phyloP scores from a whole-genome alignment of 2,797 vertebrate genomes.

The Phyllotis vaccarum region DNA sequence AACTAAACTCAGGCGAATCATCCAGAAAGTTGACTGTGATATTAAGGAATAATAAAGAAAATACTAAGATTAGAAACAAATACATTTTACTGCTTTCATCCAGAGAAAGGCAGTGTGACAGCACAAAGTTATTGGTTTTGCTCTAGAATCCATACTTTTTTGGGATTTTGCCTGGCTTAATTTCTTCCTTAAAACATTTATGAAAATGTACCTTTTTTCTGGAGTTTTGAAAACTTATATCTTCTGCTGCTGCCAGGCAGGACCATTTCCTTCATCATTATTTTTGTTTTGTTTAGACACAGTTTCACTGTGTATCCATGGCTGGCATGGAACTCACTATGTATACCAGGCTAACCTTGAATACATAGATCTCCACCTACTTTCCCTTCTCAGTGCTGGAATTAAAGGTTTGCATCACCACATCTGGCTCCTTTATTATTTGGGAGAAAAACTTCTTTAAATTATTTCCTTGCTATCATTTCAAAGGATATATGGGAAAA shows the following conservation, averaged over 20 bases:
- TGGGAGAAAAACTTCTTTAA: neutral
- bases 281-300: neutral
- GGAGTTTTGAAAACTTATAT: slow-evolving; percentile 17
- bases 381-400: neutral
- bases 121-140: neutral
- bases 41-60: slow-evolving; percentile 23
- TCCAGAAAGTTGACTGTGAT: neutral
- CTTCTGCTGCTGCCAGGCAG: neutral
- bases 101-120: neutral
- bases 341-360: neutral
- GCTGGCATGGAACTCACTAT: neutral
- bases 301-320: neutral
- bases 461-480: slow-evolving; percentile 21
- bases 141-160: neutral
- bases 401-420: neutral
- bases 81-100: slow-evolving; percentile 31
- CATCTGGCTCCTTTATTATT: neutral
- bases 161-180: neutral
- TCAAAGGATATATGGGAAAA: slow-evolving; percentile 2
- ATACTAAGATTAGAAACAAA: neutral
- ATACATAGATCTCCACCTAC: neutral
- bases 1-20: neutral
- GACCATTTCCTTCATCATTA: neutral
- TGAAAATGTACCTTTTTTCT: neutral
- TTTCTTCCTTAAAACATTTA: neutral